Base-by-base conservation (phyloP, 2,888 invertebrate species). In the Caenorhabditis macrosperma region DNA sequence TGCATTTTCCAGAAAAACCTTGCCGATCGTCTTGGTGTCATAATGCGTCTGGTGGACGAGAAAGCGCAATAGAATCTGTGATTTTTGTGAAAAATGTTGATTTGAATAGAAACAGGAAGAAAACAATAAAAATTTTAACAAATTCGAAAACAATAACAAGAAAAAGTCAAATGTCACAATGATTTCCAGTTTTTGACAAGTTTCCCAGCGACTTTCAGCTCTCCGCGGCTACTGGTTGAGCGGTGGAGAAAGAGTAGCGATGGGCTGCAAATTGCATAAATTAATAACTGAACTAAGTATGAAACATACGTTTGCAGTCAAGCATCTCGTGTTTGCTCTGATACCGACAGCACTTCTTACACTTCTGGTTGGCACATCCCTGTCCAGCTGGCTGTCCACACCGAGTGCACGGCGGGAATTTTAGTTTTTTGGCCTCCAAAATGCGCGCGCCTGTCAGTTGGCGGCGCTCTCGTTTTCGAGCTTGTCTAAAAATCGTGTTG, bases 341-440 rank as follows among this genome's bases (percentile, higher is more conserved):
- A 74, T 72, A 87, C 79, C 83, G 69, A 57, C 89, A 89, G 59
- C 89, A 89, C 52, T 85, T 87, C 59, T 85, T 82, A 78, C 89
- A 89, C 77, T 84, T 81, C n/a, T 54, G 63, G 28, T 80, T 69
- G 35, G 55, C 30, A 55, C 89, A 89, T 24, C 82, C 81, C 46
- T 86, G 85, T 10, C 87, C 87, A 30, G 86, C 87, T 10, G 89
- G 89, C 54, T 87, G 86, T 7, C 67, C 35, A 59, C 89, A 89
- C n/a, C 87, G 77, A 10, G 64, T 60, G 71, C 89, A 89, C 5
- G 84, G 82, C 38, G 82, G 78, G 54, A 75, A 81, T 41, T 74
- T 79, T 22, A 30, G 22, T 66, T 72, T 81, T 54, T 76, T 81
- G 0, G 67, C 68, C 38, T 54, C 67, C 7, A 74, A 60, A 6